Base-by-base conservation (phyloP, 2,888 invertebrate genomes). In the Bombyx huttoni region DNA sequence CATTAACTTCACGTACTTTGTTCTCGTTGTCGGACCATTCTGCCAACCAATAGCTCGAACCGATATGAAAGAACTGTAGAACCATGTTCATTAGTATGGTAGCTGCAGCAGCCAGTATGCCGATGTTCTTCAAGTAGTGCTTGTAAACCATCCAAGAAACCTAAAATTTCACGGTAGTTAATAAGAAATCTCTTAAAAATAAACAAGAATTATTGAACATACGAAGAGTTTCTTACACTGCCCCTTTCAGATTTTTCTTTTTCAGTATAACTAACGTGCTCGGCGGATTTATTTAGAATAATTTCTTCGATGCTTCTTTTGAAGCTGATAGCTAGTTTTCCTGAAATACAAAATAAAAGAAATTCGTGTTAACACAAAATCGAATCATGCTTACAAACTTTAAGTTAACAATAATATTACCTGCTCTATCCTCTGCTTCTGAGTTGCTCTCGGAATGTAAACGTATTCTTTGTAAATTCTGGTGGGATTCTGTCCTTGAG, bases 181-280 rank as follows among this genome's bases (percentile, higher is more conserved):
- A 24, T 24, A 24, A 24, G 5, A 24, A 24, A 24, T 24, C 24
- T 24, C 24, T 2, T 24, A 24, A 24, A 24, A 24, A 3, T 24
- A 24, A 24, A 24, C 24, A 24, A 5, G 24, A 24, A 0, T 24
- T 24, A 3, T 24, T 24, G 2, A 24, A 3, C 24, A 24, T 1
- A 24, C 24, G 12, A 40, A 10, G 40, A 40, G 12, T 24, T 82
- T 69, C 91, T 90, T 81, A 94, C 96, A 70, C 94, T 95, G 67
- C 98, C 98, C 0, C 96, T 97, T 89, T 97, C 96, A 0, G 97
- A 90, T 75, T 94, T 96, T 74, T 98, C 98, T 0, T 91, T 91
- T 80, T 98, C 96, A 58, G 98, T 98, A 8, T 98, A 89, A 81
- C 95, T 96, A 67, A 94, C 93, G 56, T 88, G 81, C 56, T 87